Evolutionary conservation across 1,140 invertebrate species (phyloP).

Genomic region (Idris sp.): DNA sequence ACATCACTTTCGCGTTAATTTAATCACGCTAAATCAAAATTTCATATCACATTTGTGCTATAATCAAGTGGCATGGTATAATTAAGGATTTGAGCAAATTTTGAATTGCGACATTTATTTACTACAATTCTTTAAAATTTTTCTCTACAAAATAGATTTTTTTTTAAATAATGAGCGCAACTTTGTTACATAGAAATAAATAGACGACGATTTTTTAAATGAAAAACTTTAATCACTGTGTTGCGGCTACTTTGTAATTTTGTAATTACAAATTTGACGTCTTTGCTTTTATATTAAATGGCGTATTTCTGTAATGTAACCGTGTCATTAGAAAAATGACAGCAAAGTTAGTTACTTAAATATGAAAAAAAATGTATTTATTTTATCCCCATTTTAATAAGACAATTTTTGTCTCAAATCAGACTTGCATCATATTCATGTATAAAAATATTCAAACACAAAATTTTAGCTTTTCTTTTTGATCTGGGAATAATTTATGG

Average conservation of each 20-base stretch:
- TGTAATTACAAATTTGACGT: constrained; percentile 21
- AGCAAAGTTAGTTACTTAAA: not conserved
- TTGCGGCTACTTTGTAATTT: constrained; percentile 4
- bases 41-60: constrained; percentile 5
- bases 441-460: too few species aligned
- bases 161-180: too few species aligned
- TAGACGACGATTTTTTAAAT: not conserved
- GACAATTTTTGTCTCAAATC: too few species aligned
- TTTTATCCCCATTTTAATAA: too few species aligned
- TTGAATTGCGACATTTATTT: too few species aligned
- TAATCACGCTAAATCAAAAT: constrained; percentile 41
- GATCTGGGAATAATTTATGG: too few species aligned
- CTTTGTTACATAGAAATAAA: not conserved
- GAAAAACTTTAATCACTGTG: constrained; percentile 28
- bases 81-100: too few species aligned
- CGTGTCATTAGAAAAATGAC: constrained; percentile 18
- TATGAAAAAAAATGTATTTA: not conserved
- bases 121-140: too few species aligned
- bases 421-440: too few species aligned
- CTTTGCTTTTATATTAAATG: constrained; percentile 26
- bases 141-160: too few species aligned
- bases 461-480: too few species aligned
- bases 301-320: constrained; percentile 24
- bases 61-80: not conserved
- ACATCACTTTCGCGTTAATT: constrained; percentile 54